Evolutionary conservation across 2,888 invertebrate genomes (phyloP).

Genomic region (Drepanosiphum platanoidis): DNA sequence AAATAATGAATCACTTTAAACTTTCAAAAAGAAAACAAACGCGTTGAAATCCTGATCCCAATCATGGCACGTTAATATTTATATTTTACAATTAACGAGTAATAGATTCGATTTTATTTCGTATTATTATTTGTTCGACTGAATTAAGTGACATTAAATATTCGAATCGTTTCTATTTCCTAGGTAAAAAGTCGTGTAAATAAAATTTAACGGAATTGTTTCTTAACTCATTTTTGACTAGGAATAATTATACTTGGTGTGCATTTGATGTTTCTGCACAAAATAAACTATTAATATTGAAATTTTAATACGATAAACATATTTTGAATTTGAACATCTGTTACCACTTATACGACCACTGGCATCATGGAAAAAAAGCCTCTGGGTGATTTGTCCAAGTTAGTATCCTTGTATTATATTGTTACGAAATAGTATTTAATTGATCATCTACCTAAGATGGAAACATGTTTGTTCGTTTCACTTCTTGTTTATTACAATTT

Average conservation of each 20-base stretch:
- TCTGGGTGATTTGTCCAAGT: constrained; percentile 38
- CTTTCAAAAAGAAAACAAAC: not conserved
- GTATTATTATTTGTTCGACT: not conserved
- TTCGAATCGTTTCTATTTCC: not conserved
- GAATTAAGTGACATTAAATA: not conserved
- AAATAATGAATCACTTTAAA: not conserved
- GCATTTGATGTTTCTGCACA: not conserved
- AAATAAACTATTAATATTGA: not conserved
- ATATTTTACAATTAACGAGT: too few relatives aligned
- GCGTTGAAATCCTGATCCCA: too few relatives aligned
- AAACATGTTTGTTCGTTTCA: constrained; percentile 53
- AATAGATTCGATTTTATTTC: too few relatives aligned
- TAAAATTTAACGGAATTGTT: not conserved
- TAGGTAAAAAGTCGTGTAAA: not conserved
- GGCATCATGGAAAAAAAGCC: constrained; percentile 27
- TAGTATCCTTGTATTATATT: too few relatives aligned
- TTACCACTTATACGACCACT: not conserved
- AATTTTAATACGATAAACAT: not conserved
- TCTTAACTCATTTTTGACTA: not conserved
- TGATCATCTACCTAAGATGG: constrained; percentile 56
- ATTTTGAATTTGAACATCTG: constrained; percentile 4
- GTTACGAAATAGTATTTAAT: constrained; percentile 56
- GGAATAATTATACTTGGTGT: not conserved
- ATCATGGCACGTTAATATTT: too few relatives aligned
- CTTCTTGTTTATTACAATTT: constrained; percentile 46